phyloP scores from a whole-genome alignment of 2,888 invertebrate species.

The Dryomyza anilis region DNA sequence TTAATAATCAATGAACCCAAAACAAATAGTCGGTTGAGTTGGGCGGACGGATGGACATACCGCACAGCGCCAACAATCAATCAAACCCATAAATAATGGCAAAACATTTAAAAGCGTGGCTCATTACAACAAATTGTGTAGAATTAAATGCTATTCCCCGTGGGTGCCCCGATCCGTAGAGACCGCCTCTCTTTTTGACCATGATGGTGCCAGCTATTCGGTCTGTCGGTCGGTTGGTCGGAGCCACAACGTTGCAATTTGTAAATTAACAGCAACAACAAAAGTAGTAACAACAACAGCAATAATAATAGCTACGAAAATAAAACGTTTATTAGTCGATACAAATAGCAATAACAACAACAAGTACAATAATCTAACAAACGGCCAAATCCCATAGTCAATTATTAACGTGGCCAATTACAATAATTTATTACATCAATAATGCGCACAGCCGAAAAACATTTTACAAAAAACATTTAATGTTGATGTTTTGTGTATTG shows the following conservation, averaged over 20 bases:
- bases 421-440: constrained; percentile 30
- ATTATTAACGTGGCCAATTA: constrained; percentile 30
- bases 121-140: constrained; percentile 17
- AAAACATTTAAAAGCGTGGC: constrained; percentile 1
- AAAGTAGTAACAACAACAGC: not conserved
- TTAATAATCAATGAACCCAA: constrained; percentile 9
- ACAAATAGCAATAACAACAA: constrained; percentile 11
- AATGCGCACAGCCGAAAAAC: constrained; percentile 6
- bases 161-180: not conserved
- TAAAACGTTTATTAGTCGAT: constrained; percentile 8
- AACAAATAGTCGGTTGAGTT: no score
- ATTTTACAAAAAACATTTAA: constrained; percentile 3
- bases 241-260: no score
- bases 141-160: constrained; percentile 11
- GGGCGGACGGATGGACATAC: constrained; percentile 4
- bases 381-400: constrained; percentile 12
- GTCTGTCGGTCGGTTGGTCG: no score
- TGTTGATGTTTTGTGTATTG: not conserved
- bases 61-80: constrained; percentile 6
- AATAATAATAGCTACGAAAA: not conserved
- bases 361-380: not conserved
- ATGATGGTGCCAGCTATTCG: no score
- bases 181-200: no score
- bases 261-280: not conserved
- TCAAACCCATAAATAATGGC: not conserved